Evolutionary conservation across 2,113 vertebrate genomes (phyloP), one percentile per base, ranked within the genome.

Genomic region (Pygoscelis adeliae): DNA sequence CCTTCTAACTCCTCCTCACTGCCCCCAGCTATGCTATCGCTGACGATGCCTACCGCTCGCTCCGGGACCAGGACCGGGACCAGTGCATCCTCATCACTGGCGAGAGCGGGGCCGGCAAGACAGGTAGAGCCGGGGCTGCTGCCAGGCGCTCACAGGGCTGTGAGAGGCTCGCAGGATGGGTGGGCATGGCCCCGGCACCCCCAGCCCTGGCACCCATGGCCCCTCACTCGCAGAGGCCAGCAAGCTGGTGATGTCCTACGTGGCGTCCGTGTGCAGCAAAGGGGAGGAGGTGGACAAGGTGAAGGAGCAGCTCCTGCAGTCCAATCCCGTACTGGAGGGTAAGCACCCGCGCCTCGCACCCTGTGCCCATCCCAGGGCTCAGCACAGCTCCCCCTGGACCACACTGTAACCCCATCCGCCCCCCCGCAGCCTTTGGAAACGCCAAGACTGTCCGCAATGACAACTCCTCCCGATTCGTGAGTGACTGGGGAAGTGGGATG

Each of bases 41-140:
- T 5, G 98, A 98, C 5, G 95, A 98, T 42, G 98, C 98, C 2
- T 99, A 99, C 76, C 97, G 95, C 81, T 99, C 98, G 0, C 96
- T 99, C 92, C 95, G 78, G 73, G 97, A 98, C 55, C 98, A 78
- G 26, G 98, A 98, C 96, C 83, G 63, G 71, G 98, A 99, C 96
- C 98, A 99, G 82, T 99, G 98, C 46, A 96, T 99, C 93, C 96
- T 99, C 90, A 99, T 99, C 96, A 98, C 98, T 0, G 98, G 98
- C 2, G 98, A 99, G 93, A 99, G 98, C 0, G 98, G 98, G 9
- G 97, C 98, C 0, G 98, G 98, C 70, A 99, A 99, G 94, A 99
- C 98, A 3, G 98, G 98, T 99, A 97, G 96, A 84, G 59, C 8
- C 1, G 3, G 55, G 52, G 62, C 47, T 42, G 36, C 34, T 0